Conservation (phyloP, 1,140 invertebrate genomes). For the Drosophila azteca region DNA sequence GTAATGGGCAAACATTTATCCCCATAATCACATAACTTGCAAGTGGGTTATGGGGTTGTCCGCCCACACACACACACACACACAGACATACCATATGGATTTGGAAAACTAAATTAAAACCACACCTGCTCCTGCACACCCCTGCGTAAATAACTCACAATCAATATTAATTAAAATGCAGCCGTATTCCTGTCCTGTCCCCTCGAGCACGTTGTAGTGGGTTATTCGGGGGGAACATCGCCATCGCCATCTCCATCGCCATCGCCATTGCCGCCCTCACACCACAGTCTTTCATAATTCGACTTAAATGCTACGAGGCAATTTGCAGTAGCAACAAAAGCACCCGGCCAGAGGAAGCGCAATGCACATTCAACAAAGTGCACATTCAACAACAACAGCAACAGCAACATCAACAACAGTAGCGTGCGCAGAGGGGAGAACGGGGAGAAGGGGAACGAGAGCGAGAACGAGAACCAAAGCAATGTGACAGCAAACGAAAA, state of each 20-base stretch:
- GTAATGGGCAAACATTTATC: conserved; percentile 48
- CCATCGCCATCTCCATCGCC: no score
- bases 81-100: conserved; percentile 15
- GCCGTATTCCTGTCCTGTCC: conserved; percentile 48
- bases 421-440: no score
- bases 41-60: conserved; percentile 41
- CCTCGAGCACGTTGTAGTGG: conserved; percentile 33
- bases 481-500: conserved; percentile 62
- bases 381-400: conserved; percentile 56
- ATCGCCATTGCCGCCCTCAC: neutral
- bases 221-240: no score
- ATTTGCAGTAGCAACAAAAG: conserved; percentile 70
- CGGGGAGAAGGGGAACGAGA: neutral
- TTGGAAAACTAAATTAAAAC: conserved; percentile 58
- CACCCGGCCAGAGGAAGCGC: conserved; percentile 50
- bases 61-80: neutral
- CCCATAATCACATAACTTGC: conserved; percentile 14
- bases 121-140: conserved; percentile 28
- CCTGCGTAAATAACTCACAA: conserved; percentile 60
- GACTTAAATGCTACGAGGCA: conserved; percentile 78
- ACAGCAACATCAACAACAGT: conserved; percentile 16
- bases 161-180: conserved; percentile 82
- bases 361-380: conserved; percentile 75
- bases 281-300: conserved; percentile 71
- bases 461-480: conserved; percentile 22